Conservation (phyloP, 2,888 invertebrate species). For the Polyploca ridens region DNA sequence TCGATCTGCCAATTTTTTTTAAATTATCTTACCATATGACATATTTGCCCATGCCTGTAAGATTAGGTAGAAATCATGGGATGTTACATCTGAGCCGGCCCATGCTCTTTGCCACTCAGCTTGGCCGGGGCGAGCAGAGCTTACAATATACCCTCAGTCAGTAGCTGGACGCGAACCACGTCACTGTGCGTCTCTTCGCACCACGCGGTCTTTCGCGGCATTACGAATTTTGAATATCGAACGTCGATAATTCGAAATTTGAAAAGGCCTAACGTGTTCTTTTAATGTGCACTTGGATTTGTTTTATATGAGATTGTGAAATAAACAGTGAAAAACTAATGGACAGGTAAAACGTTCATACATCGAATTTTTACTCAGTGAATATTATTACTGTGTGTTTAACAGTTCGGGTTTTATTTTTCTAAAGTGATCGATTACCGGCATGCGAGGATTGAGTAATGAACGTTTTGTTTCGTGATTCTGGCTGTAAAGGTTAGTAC, state of each 20-base stretch:
- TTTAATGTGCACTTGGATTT: constrained; percentile 17
- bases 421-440: constrained; percentile 34
- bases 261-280: constrained; percentile 14
- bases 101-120: constrained; percentile 66
- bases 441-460: constrained; percentile 25
- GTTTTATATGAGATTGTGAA: constrained; percentile 14
- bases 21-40: neutral
- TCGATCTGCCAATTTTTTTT: neutral
- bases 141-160: constrained; percentile 74
- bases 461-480: constrained; percentile 27
- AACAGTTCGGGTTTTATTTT: constrained; percentile 21
- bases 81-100: neutral
- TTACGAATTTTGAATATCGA: constrained; percentile 56
- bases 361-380: constrained; percentile 17
- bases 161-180: constrained; percentile 54
- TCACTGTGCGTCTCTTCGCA: constrained; percentile 27
- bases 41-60: neutral
- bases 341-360: neutral
- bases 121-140: constrained; percentile 77
- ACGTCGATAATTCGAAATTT: constrained; percentile 31
- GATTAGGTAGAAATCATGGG: neutral
- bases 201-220: constrained; percentile 43
- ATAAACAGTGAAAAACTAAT: neutral
- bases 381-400: constrained; percentile 24
- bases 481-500: constrained; percentile 26